A percentile compares a stretch with the other conserved stretches of the same genome.
Evolutionary conservation across 2,888 invertebrate species (phyloP).

Genomic region (Lithophane leautieri): DNA sequence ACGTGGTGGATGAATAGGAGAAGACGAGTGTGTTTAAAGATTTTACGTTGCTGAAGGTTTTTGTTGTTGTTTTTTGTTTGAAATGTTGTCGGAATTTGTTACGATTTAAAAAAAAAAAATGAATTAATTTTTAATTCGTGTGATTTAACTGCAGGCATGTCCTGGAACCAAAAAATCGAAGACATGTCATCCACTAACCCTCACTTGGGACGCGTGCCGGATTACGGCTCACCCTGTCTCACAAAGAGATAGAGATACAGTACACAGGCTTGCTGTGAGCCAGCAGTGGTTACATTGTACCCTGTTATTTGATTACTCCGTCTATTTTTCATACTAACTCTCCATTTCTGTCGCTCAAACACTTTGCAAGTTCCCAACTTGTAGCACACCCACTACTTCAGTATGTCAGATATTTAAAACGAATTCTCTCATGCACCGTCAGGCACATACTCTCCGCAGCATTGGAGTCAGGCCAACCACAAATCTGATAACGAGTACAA

Average conservation of each 20-base stretch:
- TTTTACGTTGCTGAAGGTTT: not conserved
- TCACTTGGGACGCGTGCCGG: accelerated
- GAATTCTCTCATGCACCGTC: slow-evolving; percentile 53
- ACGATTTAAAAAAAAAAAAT: not conserved
- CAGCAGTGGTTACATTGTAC: too few relatives aligned
- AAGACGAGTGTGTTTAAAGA: not conserved
- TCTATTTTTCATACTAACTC: not conserved
- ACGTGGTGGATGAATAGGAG: not conserved
- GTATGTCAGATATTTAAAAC: slow-evolving; percentile 49
- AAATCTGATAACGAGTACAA: slow-evolving; percentile 64
- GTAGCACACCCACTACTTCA: not conserved
- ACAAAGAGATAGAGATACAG: too few relatives aligned
- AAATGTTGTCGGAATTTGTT: not conserved
- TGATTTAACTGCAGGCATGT: not conserved
- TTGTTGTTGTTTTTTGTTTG: not conserved
- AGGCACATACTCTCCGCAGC: slow-evolving; percentile 48
- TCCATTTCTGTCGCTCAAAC: not conserved
- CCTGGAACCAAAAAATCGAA: not conserved
- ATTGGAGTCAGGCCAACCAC: slow-evolving; percentile 68
- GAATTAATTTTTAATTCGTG: not conserved
- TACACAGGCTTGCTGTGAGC: too few relatives aligned
- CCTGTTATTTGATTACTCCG: too few relatives aligned
- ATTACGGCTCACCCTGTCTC: too few relatives aligned
- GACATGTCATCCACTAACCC: too few relatives aligned
- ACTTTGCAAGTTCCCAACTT: not conserved